Percentiles rank a stretch among this genome's conserved stretches.
Evolutionary conservation across 2,888 invertebrate species (phyloP).

Genomic region (Microctonus aethiopoides): DNA sequence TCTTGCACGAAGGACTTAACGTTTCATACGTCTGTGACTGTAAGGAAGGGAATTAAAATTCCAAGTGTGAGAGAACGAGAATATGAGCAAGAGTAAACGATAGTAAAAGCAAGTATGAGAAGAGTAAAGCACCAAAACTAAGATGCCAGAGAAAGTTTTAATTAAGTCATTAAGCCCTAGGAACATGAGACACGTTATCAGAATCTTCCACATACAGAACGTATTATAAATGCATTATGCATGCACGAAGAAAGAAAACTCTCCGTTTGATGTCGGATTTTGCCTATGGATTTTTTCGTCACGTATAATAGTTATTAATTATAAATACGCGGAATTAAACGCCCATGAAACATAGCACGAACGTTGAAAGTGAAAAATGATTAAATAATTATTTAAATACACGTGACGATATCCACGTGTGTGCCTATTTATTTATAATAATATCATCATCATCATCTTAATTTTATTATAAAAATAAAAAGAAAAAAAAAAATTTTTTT

Average conservation of each 20-base stretch:
- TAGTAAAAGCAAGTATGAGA: conserved; percentile 19
- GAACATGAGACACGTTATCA: conserved; percentile 28
- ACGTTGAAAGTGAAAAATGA: conserved; percentile 3
- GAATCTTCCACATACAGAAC: conserved; percentile 33
- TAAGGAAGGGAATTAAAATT: conserved; percentile 7
- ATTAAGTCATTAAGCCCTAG: conserved; percentile 29
- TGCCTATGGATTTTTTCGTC: conserved; percentile 17
- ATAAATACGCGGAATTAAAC: not conserved
- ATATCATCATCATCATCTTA: not conserved
- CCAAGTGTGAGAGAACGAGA: conserved; percentile 21
- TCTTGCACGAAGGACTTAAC: not conserved
- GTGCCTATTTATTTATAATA: not conserved
- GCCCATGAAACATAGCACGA: conserved; percentile 7
- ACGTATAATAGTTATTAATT: not conserved
- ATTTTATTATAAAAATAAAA: not conserved
- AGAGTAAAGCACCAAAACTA: conserved; percentile 23
- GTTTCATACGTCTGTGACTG: not conserved
- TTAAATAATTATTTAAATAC: not conserved
- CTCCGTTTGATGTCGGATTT: not conserved
- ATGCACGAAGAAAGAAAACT: conserved; percentile 22
- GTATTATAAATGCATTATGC: conserved; percentile 35
- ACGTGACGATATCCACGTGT: conserved; percentile 15
- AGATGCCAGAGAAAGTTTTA: conserved; percentile 33
- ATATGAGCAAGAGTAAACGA: conserved; percentile 20
- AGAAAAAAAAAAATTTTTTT: not conserved